Evolutionary conservation across 2,797 vertebrate species (phyloP), one percentile per base, ranked within the genome.

Genomic region (Danio kyathit): DNA sequence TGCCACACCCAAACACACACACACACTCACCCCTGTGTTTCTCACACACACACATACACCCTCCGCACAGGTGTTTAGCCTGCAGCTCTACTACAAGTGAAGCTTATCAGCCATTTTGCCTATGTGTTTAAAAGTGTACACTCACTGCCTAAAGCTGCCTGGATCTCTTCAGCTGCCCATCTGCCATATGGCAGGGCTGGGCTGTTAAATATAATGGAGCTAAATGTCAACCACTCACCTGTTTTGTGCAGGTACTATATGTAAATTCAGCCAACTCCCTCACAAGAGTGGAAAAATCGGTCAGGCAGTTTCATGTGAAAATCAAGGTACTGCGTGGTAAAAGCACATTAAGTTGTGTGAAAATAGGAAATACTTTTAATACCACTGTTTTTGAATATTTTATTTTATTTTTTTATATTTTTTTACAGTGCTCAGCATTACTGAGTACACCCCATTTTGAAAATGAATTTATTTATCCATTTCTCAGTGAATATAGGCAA

Each of bases 21-120:
- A 69, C 59, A 79, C 43, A 66, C 73, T 13, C 78, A 79, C 70
- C 5, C 17, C 48, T 38, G 21, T 51, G 51, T 67, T 61, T 52
- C 77, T n/a, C 74, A 74, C 76, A 76, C 75, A 82, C 75, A 79
- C 82, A 75, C 76, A 85, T 60, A 65, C 79, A 80, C 80, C 57
- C 59, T 29, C 38, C 6, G 48, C 85, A 86, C 87, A 88, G 87
- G 87, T 88, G 87, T 88, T 88, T 86, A 81, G 87, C 87, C 85
- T 85, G 76, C 74, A 86, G 87, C 79, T 69, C 82, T 80, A 82
- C 49, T 84, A 80, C 83, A 86, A 82, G 85, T 86, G 87, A 88
- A 80, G 85, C 59, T 82, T 84, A 75, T 77, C 76, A 85, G 71
- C 67, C 75, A 77, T 85, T 85, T 78, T 82, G 74, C 76, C 67